These are phyloP conservation scores for Sylvilagus bachmani DNA, from an alignment of 2,113 vertebrate genomes.

Conservation along the genomic window DNA sequence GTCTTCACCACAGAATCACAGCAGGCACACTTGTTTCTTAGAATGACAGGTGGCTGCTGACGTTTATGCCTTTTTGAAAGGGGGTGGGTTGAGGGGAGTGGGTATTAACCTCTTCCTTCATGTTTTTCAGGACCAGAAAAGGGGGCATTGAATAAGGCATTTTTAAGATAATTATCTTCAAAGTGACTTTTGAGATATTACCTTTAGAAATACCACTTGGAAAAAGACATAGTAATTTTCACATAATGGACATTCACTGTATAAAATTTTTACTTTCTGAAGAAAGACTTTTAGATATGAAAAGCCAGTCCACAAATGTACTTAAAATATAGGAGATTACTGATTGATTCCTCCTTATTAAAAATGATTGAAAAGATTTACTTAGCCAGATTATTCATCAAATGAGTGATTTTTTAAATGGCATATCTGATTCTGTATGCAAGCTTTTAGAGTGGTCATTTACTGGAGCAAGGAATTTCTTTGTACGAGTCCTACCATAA, in stretches of 20 bases:
- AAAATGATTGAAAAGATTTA: neutral
- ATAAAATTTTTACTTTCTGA: slow-evolving; percentile 66
- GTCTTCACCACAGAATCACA: neutral
- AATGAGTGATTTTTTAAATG: slow-evolving; percentile 1
- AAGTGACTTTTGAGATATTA: slow-evolving; percentile 75
- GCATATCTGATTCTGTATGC: neutral
- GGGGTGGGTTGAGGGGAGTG: neutral
- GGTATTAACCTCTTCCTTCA: neutral
- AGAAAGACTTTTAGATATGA: slow-evolving; percentile 63
- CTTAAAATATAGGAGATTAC: slow-evolving; percentile 7
- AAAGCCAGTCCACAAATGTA: slow-evolving; percentile 42
- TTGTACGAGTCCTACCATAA: slow-evolving; percentile 4
- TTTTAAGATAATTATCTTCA: slow-evolving; percentile 79
- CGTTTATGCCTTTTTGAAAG: slow-evolving; percentile 58
- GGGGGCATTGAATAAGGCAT: slow-evolving; percentile 58
- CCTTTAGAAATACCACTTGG: slow-evolving; percentile 70
- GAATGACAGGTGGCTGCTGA: slow-evolving; percentile 69
- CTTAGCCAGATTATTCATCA: neutral
- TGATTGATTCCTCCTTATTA: slow-evolving; percentile 55
- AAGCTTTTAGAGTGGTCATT: neutral
- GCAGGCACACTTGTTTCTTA: slow-evolving; percentile 46
- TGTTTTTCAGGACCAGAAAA: slow-evolving; percentile 61
- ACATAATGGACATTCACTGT: slow-evolving; percentile 69
- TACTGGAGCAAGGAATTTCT: neutral
- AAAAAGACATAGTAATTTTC: slow-evolving; percentile 72